A percentile compares a stretch with the other conserved stretches of the same genome.
These are phyloP conservation scores for Strigops habroptila DNA, from an alignment of 2,113 vertebrate species.

Conservation along the genomic window DNA sequence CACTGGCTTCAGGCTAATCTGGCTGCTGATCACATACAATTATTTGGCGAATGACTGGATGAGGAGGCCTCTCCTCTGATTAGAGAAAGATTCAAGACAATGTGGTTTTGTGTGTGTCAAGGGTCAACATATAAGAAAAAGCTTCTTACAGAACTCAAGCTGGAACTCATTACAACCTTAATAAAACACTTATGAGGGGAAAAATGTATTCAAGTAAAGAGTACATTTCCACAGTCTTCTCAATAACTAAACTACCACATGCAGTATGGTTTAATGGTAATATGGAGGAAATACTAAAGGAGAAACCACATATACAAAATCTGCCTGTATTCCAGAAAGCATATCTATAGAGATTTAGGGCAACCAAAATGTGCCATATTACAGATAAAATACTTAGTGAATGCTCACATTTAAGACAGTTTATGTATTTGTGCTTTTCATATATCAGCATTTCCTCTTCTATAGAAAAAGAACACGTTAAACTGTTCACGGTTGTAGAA, in stretches of 20 bases:
- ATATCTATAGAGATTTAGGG: background rate
- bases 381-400: background rate
- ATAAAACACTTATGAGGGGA: conserved; percentile 71
- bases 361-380: background rate
- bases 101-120: conserved; percentile 77
- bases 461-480: background rate
- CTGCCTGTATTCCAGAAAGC: background rate
- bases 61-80: conserved; percentile 58
- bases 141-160: conserved; percentile 71
- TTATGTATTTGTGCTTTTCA: background rate
- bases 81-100: conserved; percentile 72
- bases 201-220: conserved; percentile 21
- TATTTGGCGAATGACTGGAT: conserved; percentile 25
- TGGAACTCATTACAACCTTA: conserved; percentile 77
- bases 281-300: conserved; percentile 10
- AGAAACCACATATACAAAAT: background rate
- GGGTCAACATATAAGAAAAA: conserved; percentile 75
- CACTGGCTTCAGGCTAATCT: background rate
- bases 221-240: conserved; percentile 40
- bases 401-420: background rate
- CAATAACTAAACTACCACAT: conserved; percentile 37
- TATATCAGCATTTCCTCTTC: background rate
- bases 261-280: conserved; percentile 7
- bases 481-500: background rate
- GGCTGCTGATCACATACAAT: conserved; percentile 45